phyloP scores from a whole-genome alignment of 2,113 vertebrate genomes.

The Dromas ardeola region DNA sequence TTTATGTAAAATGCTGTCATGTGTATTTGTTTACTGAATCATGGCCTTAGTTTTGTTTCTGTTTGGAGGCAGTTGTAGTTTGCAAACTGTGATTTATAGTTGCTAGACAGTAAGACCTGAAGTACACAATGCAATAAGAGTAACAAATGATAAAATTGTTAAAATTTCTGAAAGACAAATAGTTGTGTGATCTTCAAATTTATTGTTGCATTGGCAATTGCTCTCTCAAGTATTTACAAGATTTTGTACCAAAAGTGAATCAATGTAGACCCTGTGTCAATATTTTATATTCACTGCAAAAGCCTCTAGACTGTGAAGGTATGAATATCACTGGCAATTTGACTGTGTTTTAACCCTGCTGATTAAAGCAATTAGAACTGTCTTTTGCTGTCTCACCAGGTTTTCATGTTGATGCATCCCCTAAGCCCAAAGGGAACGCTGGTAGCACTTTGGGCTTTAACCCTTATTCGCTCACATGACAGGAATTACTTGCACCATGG shows the following conservation, averaged over 20 bases:
- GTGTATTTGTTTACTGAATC: neutral
- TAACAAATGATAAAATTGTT: neutral
- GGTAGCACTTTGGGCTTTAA: neutral
- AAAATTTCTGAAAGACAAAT: neutral
- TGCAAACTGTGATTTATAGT: neutral
- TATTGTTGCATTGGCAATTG: neutral
- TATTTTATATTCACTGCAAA: neutral
- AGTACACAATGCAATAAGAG: neutral
- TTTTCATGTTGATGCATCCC: neutral
- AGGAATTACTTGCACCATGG: neutral
- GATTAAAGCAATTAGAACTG: neutral
- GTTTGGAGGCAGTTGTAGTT: neutral
- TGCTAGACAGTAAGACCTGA: neutral
- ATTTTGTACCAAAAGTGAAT: neutral
- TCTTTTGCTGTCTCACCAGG: neutral
- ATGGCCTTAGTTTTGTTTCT: neutral
- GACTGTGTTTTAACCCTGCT: neutral
- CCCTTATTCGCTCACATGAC: rapidly evolving
- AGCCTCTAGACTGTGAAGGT: neutral
- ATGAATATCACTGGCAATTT: neutral
- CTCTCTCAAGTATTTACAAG: neutral
- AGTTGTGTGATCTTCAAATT: neutral
- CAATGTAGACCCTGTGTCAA: neutral
- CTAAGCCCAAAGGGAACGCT: neutral
- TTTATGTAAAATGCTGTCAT: neutral